These are phyloP conservation scores for Stictonetta naevosa DNA, from an alignment of 2,113 vertebrate species.

Conservation along the genomic window DNA sequence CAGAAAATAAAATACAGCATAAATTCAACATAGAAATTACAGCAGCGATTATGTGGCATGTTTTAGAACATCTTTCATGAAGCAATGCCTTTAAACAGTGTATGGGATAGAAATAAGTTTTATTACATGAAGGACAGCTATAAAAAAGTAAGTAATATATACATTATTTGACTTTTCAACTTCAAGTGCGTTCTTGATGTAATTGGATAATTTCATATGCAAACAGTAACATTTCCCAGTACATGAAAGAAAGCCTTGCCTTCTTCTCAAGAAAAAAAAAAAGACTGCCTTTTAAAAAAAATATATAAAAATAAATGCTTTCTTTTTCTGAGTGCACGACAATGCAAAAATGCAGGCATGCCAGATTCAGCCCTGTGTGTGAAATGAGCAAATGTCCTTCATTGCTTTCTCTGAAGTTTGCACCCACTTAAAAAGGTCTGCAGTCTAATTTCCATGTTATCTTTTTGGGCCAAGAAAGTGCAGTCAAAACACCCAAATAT, in stretches of 20 bases:
- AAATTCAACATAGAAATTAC: background rate
- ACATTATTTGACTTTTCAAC: background rate
- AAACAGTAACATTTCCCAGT: slow-evolving; percentile 1
- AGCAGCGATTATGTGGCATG: background rate
- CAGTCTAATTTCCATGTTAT: background rate
- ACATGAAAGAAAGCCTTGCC: background rate
- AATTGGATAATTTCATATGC: background rate
- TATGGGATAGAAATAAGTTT: background rate
- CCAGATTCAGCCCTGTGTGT: background rate
- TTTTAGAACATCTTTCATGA: background rate
- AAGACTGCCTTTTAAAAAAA: too few relatives aligned
- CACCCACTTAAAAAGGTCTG: background rate
- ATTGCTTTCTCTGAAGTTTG: background rate
- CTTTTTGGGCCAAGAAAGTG: background rate
- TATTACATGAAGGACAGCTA: background rate
- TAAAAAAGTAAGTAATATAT: slow-evolving; percentile 1
- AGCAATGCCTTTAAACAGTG: background rate
- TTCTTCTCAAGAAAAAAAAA: background rate
- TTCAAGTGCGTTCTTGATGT: background rate
- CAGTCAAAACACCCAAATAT: background rate
- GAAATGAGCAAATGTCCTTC: background rate
- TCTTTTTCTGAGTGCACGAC: slow-evolving; percentile 15
- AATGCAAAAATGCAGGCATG: background rate
- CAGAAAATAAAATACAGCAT: background rate
- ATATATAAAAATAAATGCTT: background rate